phyloP scores from a whole-genome alignment of 2,797 vertebrate species.

The Clarias fuscus region DNA sequence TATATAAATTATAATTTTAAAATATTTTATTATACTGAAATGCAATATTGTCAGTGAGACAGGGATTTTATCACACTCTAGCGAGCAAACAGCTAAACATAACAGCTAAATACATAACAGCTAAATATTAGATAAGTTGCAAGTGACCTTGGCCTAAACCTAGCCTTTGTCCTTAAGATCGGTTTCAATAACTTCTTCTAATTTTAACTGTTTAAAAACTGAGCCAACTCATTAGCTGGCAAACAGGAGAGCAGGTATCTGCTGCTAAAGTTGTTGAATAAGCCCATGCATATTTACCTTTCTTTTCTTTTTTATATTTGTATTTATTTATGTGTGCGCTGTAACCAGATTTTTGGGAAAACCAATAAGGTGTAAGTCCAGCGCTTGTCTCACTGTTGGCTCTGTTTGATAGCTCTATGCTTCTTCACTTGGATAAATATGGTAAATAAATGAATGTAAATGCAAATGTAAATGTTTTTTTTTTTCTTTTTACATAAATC shows the following conservation, averaged over 20 bases:
- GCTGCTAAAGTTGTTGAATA: not conserved
- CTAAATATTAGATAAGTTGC: not conserved
- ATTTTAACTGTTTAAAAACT: not conserved
- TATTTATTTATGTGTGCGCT: not conserved
- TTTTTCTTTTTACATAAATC: constrained; percentile 20
- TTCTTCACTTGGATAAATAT: not conserved
- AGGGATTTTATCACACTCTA: not conserved
- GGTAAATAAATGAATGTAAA: constrained; percentile 1
- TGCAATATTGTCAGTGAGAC: not conserved
- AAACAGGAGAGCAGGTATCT: not conserved
- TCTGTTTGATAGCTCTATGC: not conserved
- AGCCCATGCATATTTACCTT: not conserved
- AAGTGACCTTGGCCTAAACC: not conserved
- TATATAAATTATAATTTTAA: too few relatives aligned
- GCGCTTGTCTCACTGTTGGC: not conserved
- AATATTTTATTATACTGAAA: not conserved
- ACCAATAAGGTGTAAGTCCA: not conserved
- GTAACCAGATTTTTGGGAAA: not conserved
- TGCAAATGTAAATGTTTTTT: not conserved
- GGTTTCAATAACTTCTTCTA: not conserved
- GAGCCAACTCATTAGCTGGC: not conserved
- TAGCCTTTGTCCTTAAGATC: not conserved
- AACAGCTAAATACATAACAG: not conserved
- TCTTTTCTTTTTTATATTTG: not conserved
- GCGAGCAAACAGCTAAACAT: not conserved